Base-by-base conservation (phyloP, 1,140 invertebrate genomes). In the Drosophila bocki region DNA sequence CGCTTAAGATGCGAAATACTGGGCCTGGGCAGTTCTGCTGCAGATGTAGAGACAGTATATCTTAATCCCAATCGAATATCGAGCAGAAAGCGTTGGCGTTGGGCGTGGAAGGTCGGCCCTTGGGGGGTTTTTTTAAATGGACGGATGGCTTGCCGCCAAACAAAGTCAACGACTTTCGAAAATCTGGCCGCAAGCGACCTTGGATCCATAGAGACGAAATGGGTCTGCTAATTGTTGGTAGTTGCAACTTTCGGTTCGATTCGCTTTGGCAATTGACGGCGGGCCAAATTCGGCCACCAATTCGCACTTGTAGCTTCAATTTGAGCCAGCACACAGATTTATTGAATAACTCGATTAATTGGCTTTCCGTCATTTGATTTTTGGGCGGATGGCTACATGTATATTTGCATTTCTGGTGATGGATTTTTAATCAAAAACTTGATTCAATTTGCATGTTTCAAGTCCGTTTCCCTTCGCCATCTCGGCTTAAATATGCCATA, bases 101-200 rank as follows among this genome's bases (percentile, higher is more conserved):
- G 72, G 72, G 70, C 59, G 71, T 75, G 59, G 50, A 64, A 75
- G 72, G 71, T 64, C 74, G 58, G 50, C 71, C 59, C 71, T 77
- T 68, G 62, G 62, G 69, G 77, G 74, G 45, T 57, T 79, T 79
- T 62, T 41, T 59, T 44, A 19, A 11, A 19, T 26, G 44, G 60
- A 9, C 33, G 32, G 32, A 62, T 62, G 57, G 63, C 45, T 65
- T 51, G 44, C 32, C 44, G 37, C 22, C 54, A 35, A 42, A 78
- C 85, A 90, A 90, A 90, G 84, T 85, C 84, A 88, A 84, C 85
- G 75, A 84, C 84, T 88, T 88, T 88, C 85, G 54, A 87, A 88
- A 82, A 69, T 75, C 41, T 75, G 70, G 68, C 64, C 75, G 54
- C 67, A 39, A 58, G 35, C 56, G 84, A 80, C 77, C 84, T 83